Base-by-base conservation (phyloP, 64 coral and sea anemone species). In the Montipora foliosa region DNA sequence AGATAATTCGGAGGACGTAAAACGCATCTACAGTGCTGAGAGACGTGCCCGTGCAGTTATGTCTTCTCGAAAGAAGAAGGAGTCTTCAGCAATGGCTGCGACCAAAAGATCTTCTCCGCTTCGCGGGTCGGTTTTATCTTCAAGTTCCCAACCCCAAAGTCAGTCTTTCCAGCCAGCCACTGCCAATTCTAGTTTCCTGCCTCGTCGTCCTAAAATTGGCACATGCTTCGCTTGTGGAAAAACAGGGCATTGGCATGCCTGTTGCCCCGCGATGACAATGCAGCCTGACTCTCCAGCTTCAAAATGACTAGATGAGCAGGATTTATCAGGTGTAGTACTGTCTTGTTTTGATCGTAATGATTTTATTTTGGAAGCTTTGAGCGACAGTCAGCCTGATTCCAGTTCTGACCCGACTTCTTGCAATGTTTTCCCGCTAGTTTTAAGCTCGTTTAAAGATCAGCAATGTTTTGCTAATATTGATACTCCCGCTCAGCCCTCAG, bases 181-280 rank as follows among this genome's bases (percentile, higher is more conserved):
- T 4, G 15, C 7, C 46, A 37, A 15, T 76, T 1, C 74, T 47
- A 12, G 44, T 14, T 76, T 46, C 25, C 37, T 12, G 22, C 10
- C 74, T 13, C 10, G 74, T 14, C 37, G 74, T 25, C 74, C 37
- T 3, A 76, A 14, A 15, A 44, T 29, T 2, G 74, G 25, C 10
- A 76, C 74, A 10, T 76, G 74, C 11, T 76, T 76, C 25, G 74
- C 74, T 46, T 76, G 74, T 44, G 74, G 37, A 76, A 76, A 76
- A 14, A 9, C 74, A 44, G 25, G 74, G 8, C 74, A 46, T 14
- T 76, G 74, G 74, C 5, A 12, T 76, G 44, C 74, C 74, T 12
- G 74, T 4, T 76, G 37, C 29, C 10, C 74, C 44, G 6, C 74
- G 11, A 12, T 76, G 74, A 7, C 74, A 25, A 76, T 17, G 44